Conservation (phyloP, 2,797 vertebrate species). For the Capromys pilorides region DNA sequence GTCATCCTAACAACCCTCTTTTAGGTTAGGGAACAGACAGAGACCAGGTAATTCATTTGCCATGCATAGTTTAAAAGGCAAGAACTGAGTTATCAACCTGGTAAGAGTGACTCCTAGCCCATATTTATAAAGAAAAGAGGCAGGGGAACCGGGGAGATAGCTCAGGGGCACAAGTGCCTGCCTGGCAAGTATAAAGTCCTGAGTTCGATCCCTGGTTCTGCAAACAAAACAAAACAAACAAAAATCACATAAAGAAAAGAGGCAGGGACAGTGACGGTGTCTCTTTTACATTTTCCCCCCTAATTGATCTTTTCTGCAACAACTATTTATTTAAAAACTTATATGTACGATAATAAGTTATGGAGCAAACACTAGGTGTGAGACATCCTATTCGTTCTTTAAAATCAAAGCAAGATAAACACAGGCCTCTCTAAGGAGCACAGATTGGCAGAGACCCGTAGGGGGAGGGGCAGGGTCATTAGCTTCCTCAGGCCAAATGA, state of each 20-base stretch:
- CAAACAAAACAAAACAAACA: no score
- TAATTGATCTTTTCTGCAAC: background rate
- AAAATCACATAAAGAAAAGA: background rate
- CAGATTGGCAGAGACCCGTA: background rate
- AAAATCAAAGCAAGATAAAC: constrained; percentile 35
- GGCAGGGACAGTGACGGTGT: background rate
- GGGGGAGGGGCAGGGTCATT: background rate
- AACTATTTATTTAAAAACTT: constrained; percentile 28
- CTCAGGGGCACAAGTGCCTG: no score
- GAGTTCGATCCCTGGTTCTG: no score
- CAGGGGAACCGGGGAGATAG: no score
- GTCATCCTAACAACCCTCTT: background rate
- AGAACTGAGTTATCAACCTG: background rate
- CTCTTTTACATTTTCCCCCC: background rate
- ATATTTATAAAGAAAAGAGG: background rate
- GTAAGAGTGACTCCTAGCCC: background rate
- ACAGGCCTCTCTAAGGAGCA: background rate
- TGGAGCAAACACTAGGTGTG: background rate
- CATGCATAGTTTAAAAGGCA: background rate
- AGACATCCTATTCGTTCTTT: constrained; percentile 5
- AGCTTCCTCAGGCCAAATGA: background rate
- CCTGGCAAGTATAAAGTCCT: no score
- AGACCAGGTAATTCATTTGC: background rate
- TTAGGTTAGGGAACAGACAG: background rate
- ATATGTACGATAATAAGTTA: background rate